A percentile compares a stretch with the other conserved stretches of the same genome.
Conservation (phyloP, 2,113 vertebrate genomes). For the Leucopternis melanops region DNA sequence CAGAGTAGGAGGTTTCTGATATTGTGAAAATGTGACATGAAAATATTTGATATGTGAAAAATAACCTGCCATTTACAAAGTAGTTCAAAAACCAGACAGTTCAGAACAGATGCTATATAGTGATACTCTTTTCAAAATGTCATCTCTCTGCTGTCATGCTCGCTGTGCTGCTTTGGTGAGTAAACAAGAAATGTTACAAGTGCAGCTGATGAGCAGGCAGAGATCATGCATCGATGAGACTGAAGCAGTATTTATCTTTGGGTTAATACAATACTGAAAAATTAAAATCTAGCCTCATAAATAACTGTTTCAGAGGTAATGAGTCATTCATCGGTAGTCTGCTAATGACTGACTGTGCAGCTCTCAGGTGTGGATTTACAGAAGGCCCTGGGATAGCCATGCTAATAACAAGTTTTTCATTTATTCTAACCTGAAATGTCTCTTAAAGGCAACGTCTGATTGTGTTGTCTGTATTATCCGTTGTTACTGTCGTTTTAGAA, state of each 20-base stretch:
- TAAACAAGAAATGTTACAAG: slow-evolving; percentile 19
- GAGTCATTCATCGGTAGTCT: slow-evolving; percentile 12
- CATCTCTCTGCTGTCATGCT: slow-evolving; percentile 24
- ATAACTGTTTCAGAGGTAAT: neutral
- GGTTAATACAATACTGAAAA: neutral
- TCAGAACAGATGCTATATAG: slow-evolving; percentile 23
- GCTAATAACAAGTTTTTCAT: neutral
- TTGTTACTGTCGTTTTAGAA: neutral
- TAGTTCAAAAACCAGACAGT: neutral
- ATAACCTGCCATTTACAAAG: slow-evolving; percentile 35
- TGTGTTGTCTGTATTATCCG: neutral
- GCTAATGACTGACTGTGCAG: neutral
- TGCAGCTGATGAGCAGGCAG: slow-evolving; percentile 33
- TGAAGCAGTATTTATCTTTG: neutral
- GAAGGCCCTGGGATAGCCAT: neutral
- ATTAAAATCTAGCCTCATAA: neutral
- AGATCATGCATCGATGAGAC: neutral
- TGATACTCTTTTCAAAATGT: slow-evolving; percentile 36
- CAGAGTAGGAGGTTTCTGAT: neutral
- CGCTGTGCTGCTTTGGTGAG: slow-evolving; percentile 47
- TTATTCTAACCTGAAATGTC: neutral
- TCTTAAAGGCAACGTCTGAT: neutral
- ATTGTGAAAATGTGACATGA: neutral
- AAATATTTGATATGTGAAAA: slow-evolving; percentile 22
- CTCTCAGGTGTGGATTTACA: neutral